Conservation (phyloP, 2,888 invertebrate species). For the Ectemnius continuus region DNA sequence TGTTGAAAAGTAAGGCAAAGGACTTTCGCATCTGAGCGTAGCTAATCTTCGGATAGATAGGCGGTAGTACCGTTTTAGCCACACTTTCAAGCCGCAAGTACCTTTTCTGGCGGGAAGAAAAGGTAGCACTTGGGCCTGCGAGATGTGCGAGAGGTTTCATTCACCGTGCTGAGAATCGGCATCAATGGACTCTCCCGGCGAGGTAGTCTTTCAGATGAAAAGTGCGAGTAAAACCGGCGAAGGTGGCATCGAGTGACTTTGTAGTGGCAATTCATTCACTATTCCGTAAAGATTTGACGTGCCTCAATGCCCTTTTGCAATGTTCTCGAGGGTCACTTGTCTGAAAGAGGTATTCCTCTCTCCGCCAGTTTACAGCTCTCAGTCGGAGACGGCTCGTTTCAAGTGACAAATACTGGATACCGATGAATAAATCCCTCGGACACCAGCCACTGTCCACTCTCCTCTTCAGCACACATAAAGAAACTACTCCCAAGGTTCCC, state of each 20-base stretch:
- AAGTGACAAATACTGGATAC: constrained; percentile 44
- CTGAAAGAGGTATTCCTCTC: constrained; percentile 22
- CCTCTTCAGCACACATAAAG: not conserved
- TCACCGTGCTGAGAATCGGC: constrained; percentile 60
- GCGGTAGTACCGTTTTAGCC: constrained; percentile 9
- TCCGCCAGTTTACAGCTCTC: not conserved
- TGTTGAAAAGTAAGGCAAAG: no score
- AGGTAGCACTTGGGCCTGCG: constrained; percentile 31
- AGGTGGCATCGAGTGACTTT: constrained; percentile 63
- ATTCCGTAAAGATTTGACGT: constrained; percentile 69
- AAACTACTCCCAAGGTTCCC: not conserved
- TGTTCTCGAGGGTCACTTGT: constrained; percentile 68
- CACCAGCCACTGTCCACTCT: not conserved
- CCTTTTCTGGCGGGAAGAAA: constrained; percentile 32
- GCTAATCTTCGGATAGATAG: constrained; percentile 54
- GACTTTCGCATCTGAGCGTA: constrained; percentile 61
- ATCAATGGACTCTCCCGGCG: constrained; percentile 64
- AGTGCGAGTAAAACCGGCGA: constrained; percentile 42
- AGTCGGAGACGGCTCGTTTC: constrained; percentile 16
- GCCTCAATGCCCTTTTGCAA: constrained; percentile 62
- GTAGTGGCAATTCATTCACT: constrained; percentile 73
- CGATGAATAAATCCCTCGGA: constrained; percentile 19
- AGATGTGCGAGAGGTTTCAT: constrained; percentile 57
- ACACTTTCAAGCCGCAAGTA: constrained; percentile 35
- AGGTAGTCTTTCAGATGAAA: constrained; percentile 48